These are phyloP conservation scores for Ctenicera cuprea DNA, from an alignment of 2,888 invertebrate genomes.

Conservation along the genomic window DNA sequence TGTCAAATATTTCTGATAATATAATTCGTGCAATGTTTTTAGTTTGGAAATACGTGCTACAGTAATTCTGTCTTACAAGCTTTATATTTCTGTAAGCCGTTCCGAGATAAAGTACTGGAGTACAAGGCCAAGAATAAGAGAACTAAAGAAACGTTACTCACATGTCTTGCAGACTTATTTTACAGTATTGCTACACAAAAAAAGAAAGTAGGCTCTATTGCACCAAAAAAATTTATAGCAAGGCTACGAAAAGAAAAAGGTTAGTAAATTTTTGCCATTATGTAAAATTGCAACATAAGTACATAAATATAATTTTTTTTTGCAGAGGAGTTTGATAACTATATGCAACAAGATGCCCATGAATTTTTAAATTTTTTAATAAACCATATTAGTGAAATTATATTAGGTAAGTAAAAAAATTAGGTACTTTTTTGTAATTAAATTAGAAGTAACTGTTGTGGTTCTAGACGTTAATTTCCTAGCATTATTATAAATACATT, in stretches of 20 bases:
- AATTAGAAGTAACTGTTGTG: no score
- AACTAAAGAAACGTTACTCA: slow-evolving; percentile 97
- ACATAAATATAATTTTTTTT: slow-evolving; percentile 63
- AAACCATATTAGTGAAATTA: slow-evolving; percentile 98
- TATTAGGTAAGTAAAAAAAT: slow-evolving; percentile 84
- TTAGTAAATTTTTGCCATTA: slow-evolving; percentile 66
- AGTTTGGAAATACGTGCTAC: slow-evolving; percentile 99
- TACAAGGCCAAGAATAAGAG: slow-evolving; percentile 97
- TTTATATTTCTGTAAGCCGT: slow-evolving; percentile 99
- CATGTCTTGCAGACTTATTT: slow-evolving; percentile 98
- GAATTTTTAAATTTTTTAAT: slow-evolving; percentile 99
- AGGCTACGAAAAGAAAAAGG: slow-evolving; percentile 98
- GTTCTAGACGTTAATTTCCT: not conserved
- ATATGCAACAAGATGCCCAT: slow-evolving; percentile 99
- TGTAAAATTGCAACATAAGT: no score
- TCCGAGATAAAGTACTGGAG: slow-evolving; percentile 98
- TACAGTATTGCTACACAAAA: slow-evolving; percentile 99
- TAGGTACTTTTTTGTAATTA: no score
- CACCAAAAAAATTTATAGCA: slow-evolving; percentile 99
- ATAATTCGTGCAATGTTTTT: slow-evolving; percentile 63
- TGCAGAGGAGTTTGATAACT: slow-evolving; percentile 99
- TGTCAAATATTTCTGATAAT: not conserved
- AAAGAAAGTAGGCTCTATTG: slow-evolving; percentile 99
- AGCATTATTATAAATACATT: no score
- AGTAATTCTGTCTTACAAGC: slow-evolving; percentile 99